Conservation (phyloP, 1,140 invertebrate genomes). For the Tenebrio molitor region DNA sequence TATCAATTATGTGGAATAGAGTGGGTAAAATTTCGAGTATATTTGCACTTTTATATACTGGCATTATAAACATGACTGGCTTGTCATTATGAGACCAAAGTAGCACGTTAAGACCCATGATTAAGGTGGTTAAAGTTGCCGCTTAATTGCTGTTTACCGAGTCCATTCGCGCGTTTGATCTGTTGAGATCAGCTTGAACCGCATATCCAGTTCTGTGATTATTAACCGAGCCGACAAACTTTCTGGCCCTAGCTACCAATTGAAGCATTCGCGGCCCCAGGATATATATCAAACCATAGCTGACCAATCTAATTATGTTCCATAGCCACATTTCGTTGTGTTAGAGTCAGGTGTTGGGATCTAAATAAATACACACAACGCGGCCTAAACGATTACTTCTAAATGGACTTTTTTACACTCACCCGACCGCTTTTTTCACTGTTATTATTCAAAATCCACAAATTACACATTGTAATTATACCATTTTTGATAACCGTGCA, state of each 20-base stretch:
- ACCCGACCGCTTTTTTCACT: slow-evolving; percentile 6
- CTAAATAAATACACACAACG: slow-evolving; percentile 45
- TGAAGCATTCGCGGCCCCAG: slow-evolving; percentile 59
- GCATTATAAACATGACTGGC: slow-evolving; percentile 57
- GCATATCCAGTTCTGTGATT: slow-evolving; percentile 64
- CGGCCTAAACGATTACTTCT: slow-evolving; percentile 29
- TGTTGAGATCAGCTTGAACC: slow-evolving; percentile 62
- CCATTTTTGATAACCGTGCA: slow-evolving; percentile 13
- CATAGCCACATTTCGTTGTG: slow-evolving; percentile 51
- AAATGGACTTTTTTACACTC: slow-evolving; percentile 25
- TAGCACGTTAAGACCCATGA: slow-evolving; percentile 64
- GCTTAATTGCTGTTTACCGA: slow-evolving; percentile 67
- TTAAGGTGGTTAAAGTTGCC: slow-evolving; percentile 65
- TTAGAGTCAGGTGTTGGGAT: slow-evolving; percentile 45
- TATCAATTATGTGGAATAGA: slow-evolving; percentile 44
- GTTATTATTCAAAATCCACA: slow-evolving; percentile 27
- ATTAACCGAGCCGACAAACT: slow-evolving; percentile 63
- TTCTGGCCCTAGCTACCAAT: slow-evolving; percentile 61
- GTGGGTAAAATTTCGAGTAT: slow-evolving; percentile 44
- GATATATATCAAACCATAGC: slow-evolving; percentile 60
- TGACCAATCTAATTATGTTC: slow-evolving; percentile 60
- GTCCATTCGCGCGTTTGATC: slow-evolving; percentile 66
- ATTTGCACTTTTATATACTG: slow-evolving; percentile 47
- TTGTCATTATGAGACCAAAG: slow-evolving; percentile 63
- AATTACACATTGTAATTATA: slow-evolving; percentile 16